Conservation (phyloP, 1,140 invertebrate genomes). For the Chironomus tepperi region DNA sequence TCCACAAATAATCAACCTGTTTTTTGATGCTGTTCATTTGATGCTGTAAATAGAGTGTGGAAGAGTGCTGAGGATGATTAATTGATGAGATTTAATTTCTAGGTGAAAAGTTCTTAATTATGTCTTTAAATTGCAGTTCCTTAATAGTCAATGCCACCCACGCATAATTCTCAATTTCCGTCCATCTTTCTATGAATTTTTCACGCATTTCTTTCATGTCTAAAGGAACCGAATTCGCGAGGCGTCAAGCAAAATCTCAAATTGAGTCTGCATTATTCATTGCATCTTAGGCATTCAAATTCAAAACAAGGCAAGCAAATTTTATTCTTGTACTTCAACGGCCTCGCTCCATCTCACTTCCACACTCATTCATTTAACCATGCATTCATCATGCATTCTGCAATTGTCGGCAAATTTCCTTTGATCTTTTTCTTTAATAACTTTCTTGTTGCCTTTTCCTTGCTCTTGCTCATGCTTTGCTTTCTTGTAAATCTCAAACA, state of each 20-base stretch:
- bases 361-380: not conserved
- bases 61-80: not conserved
- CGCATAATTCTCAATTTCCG: not conserved
- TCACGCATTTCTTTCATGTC: not conserved
- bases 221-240: not conserved
- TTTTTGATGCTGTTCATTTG: not conserved
- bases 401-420: not conserved
- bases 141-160: not conserved
- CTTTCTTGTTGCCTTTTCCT: conserved; percentile 12
- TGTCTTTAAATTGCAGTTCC: no score
- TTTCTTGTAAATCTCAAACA: no score
- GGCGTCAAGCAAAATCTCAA: not conserved
- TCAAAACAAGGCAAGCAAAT: no score
- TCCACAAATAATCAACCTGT: not conserved
- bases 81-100: not conserved
- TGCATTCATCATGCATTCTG: not conserved
- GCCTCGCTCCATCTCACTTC: no score
- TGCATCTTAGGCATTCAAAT: no score
- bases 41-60: not conserved
- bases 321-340: no score
- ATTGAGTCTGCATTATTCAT: not conserved
- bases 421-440: conserved; percentile 24
- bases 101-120: no score
- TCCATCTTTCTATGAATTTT: not conserved
- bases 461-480: not conserved